Base-by-base conservation (phyloP, 2,888 invertebrate species). In the Chrysina gloriosa region DNA sequence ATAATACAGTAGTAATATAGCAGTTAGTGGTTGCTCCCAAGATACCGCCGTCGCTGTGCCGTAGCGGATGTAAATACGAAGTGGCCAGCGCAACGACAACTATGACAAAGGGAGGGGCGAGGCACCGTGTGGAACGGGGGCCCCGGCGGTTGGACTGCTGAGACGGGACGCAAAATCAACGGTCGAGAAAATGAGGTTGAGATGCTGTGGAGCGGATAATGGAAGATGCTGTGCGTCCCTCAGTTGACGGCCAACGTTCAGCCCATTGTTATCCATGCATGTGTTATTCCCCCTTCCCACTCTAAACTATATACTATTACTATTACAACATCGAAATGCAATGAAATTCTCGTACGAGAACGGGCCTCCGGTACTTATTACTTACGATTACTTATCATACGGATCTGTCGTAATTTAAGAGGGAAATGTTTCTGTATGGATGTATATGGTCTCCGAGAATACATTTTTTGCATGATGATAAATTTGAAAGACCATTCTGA, bases 161-260 rank as follows among this genome's bases (percentile, higher is more conserved):
- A 77, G 79, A 76, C 78, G 78, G 79, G 80, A 78, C 79, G 77
- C 81, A 80, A 80, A 84, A 83, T 84, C 86, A 86, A 85, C 85
- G 86, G 85, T 80, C 85, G 84, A 84, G 85, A 86, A 86, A 87
- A 86, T 86, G 85, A 86, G 85, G 83, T 84, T 83, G 82, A 78
- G 80, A 82, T 80, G 78, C 84, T 81, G 76, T 84, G 83, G 81
- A 83, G 81, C 84, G 84, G 79, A 81, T 84, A 84, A 84, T 84
- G 81, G 83, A 81, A 77, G 80, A 81, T 80, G 79, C 78, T 78
- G 74, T 75, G 77, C 74, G 78, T 77, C 78, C 77, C 75, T 71
- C 72, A 70, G 72, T 72, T 70, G 73, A 72, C 73, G 75, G 75
- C 73, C 73, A 69, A 69, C 72, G 71, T 71, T 72, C 73, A 73